These are phyloP conservation scores for Zaprionus taronus DNA, from an alignment of 1,140 invertebrate species.

Conservation along the genomic window DNA sequence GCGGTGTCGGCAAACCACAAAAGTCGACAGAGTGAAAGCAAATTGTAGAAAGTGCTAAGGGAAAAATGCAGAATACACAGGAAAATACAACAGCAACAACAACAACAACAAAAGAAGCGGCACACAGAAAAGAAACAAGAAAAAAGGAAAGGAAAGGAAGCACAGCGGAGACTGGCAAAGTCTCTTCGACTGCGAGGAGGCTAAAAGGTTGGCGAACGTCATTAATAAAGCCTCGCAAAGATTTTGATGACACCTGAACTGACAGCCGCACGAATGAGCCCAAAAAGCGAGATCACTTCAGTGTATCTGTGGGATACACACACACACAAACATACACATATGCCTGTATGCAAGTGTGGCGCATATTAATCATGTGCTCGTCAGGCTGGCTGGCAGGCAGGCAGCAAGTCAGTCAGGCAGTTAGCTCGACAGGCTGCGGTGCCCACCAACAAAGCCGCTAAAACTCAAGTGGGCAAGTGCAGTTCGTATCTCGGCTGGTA, in stretches of 20 bases:
- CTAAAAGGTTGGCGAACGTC: slow-evolving; percentile 64
- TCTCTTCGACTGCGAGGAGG: slow-evolving; percentile 17
- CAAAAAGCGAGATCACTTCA: slow-evolving; percentile 65
- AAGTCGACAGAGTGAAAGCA: slow-evolving; percentile 74
- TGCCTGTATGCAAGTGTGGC: slow-evolving; percentile 53
- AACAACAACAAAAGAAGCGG: slow-evolving; percentile 2
- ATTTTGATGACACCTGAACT: slow-evolving; percentile 81
- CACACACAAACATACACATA: slow-evolving; percentile 24
- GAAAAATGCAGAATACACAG: slow-evolving; percentile 30
- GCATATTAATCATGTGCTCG: slow-evolving; percentile 80
- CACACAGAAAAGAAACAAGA: slow-evolving; percentile 28
- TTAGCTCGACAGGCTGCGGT: slow-evolving; percentile 22
- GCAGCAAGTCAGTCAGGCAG: not conserved
- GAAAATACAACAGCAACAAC: slow-evolving; percentile 6
- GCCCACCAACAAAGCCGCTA: slow-evolving; percentile 69
- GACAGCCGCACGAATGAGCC: slow-evolving; percentile 65
- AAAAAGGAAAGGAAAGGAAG: slow-evolving; percentile 45
- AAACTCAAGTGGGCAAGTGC: slow-evolving; percentile 50
- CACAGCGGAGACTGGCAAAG: slow-evolving; percentile 27
- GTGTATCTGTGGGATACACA: slow-evolving; percentile 48
- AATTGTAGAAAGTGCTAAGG: slow-evolving; percentile 53
- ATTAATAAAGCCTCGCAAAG: slow-evolving; percentile 80
- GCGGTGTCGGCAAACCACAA: slow-evolving; percentile 56
- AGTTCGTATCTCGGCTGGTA: slow-evolving; percentile 2
- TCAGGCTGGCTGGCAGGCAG: slow-evolving; percentile 59